phyloP scores from a whole-genome alignment of 2,888 invertebrate genomes.

The Drosophila paramelanica region DNA sequence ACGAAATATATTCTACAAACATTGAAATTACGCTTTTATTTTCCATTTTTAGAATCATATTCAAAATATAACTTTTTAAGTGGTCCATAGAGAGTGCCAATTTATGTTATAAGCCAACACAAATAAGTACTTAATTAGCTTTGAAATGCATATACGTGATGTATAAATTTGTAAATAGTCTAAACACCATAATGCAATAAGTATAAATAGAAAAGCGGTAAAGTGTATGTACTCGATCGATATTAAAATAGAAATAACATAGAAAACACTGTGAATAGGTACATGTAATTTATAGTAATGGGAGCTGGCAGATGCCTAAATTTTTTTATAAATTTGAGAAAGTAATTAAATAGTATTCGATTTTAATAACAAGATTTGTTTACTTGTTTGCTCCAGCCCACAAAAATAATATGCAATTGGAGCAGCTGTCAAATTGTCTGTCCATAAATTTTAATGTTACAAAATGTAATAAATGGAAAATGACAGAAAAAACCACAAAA shows the following conservation, averaged over 20 bases:
- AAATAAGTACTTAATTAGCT: constrained; percentile 39
- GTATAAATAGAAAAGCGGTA: not conserved
- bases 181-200: constrained; percentile 30
- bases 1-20: not conserved
- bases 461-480: constrained; percentile 54
- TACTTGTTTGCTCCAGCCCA: too few species aligned
- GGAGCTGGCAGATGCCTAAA: not conserved
- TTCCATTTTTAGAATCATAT: constrained; percentile 23
- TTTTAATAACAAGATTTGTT: too few species aligned
- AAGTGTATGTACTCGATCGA: constrained; percentile 11
- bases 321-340: too few species aligned
- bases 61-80: constrained; percentile 10
- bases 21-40: constrained; percentile 14
- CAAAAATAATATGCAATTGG: constrained; percentile 37
- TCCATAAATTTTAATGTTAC: constrained; percentile 26
- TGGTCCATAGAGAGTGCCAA: constrained; percentile 13
- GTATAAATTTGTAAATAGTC: constrained; percentile 53
- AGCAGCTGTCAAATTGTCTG: constrained; percentile 28
- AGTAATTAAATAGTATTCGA: too few species aligned
- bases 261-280: too few species aligned
- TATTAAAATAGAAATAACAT: not conserved
- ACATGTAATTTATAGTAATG: not conserved
- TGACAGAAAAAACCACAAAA: constrained; percentile 26
- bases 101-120: constrained; percentile 33
- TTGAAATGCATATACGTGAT: constrained; percentile 11